Conservation (phyloP, 2,113 vertebrate genomes). For the Boleophthalmus pectinirostris region DNA sequence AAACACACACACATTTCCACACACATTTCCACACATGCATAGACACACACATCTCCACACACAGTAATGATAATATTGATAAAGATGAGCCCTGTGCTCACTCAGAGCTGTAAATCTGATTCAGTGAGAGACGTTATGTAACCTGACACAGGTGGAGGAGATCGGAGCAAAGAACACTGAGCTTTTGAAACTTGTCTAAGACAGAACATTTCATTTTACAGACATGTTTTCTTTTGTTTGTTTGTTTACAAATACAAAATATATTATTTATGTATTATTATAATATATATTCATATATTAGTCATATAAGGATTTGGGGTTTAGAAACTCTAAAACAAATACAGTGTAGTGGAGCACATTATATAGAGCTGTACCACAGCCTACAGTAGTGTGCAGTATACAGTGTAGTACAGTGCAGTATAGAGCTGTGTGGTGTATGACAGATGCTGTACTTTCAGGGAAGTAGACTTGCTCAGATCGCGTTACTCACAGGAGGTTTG, state of each 20-base stretch:
- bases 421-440: neutral
- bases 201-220: neutral
- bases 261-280: no score
- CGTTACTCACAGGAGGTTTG: neutral
- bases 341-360: no score
- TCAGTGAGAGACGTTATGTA: neutral
- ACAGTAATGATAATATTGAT: no score
- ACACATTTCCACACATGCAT: no score
- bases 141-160: neutral
- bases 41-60: constrained; percentile 11
- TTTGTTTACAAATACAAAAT: no score
- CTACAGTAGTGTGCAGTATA: neutral
- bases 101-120: neutral
- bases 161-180: no score
- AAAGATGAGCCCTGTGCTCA: neutral
- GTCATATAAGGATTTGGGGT: neutral
- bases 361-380: neutral
- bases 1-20: no score
- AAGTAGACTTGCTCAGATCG: neutral
- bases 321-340: neutral
- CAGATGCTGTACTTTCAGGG: neutral
- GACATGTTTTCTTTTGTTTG: no score
- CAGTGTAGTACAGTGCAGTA: neutral
- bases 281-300: no score
- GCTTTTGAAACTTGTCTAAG: neutral